Conservation (phyloP, 2,113 vertebrate genomes). For the Pyrgilauda ruficollis region DNA sequence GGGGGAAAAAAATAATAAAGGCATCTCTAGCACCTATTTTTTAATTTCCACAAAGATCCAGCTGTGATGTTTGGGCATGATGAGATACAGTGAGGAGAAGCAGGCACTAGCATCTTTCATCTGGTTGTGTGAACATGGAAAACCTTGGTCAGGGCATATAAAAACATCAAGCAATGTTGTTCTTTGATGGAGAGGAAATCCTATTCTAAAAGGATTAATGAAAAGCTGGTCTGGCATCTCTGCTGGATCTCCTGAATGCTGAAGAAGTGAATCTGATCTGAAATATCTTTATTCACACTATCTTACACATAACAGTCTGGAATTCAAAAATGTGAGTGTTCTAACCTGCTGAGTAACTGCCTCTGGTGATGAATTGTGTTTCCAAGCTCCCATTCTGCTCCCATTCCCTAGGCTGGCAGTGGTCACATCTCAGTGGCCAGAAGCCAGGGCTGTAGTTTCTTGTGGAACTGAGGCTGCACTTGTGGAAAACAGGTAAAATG, state of each 20-base stretch:
- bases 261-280: neutral
- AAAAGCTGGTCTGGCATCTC: neutral
- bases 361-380: neutral
- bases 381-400: neutral
- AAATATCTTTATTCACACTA: neutral
- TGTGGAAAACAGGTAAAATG: neutral
- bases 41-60: neutral
- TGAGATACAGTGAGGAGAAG: neutral
- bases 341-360: neutral
- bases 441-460: neutral
- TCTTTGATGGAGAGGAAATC: neutral
- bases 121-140: neutral
- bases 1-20: neutral
- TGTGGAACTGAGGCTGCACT: neutral
- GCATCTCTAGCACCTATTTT: neutral
- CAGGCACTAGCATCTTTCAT: neutral
- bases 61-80: neutral
- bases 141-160: neutral
- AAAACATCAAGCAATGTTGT: rapidly evolving
- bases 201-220: neutral
- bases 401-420: neutral
- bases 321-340: neutral
- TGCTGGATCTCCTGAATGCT: neutral
- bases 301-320: neutral
- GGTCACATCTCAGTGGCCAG: neutral